phyloP scores from a whole-genome alignment of 2,797 vertebrate genomes.

The Brachyrhaphis roseni region DNA sequence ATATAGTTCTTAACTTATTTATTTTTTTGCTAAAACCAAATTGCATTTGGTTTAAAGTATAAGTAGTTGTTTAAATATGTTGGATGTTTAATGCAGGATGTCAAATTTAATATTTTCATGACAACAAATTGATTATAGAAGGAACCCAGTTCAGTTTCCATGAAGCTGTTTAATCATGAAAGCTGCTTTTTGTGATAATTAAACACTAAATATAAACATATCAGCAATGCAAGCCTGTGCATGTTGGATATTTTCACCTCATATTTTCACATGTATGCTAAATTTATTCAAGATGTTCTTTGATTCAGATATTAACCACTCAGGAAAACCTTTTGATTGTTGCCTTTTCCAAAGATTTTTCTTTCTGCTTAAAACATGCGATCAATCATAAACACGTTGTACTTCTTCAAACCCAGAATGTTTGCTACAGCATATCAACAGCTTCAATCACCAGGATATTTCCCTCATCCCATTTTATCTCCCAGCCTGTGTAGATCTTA shows the following conservation, averaged over 20 bases:
- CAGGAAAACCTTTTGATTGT: neutral
- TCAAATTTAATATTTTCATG: neutral
- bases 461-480: slow-evolving; percentile 29
- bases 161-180: slow-evolving; percentile 31
- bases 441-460: slow-evolving; percentile 41
- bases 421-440: slow-evolving; percentile 23
- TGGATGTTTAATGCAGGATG: neutral
- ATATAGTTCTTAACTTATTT: no score
- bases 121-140: slow-evolving; percentile 3
- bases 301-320: slow-evolving; percentile 12
- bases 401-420: neutral
- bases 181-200: slow-evolving; percentile 36
- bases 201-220: slow-evolving; percentile 2
- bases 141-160: slow-evolving; percentile 8
- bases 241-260: slow-evolving; percentile 6
- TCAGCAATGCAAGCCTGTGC: slow-evolving; percentile 17
- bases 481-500: slow-evolving; percentile 6
- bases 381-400: slow-evolving; percentile 6
- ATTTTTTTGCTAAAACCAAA: no score
- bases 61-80: neutral
- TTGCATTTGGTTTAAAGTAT: no score
- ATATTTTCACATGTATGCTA: slow-evolving; percentile 14
- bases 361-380: neutral
- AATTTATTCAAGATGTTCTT: slow-evolving; percentile 10
- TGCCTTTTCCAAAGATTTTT: slow-evolving; percentile 15